Evolutionary conservation across 2,797 vertebrate genomes (phyloP).

Genomic region (Rhynchonycteris naso): DNA sequence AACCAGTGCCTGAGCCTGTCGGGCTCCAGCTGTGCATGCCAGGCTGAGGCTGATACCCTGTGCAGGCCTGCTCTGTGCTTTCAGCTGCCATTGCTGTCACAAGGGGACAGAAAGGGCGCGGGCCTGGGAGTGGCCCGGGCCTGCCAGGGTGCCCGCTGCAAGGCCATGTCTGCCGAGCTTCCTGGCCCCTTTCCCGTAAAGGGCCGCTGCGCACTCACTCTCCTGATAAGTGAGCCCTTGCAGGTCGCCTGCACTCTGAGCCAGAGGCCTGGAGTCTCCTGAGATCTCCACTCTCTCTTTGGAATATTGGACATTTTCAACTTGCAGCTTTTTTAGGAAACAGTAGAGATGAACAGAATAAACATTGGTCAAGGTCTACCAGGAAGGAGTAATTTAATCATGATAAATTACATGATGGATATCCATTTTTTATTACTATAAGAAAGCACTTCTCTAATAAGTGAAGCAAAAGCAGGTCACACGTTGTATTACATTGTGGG

Average conservation of each 20-base stretch:
- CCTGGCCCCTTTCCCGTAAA: neutral
- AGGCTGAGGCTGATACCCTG: neutral
- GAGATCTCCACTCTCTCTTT: neutral
- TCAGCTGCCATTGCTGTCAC: neutral
- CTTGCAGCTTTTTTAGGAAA: neutral
- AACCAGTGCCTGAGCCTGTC: neutral
- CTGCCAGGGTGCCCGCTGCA: rapidly evolving
- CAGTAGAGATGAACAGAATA: neutral
- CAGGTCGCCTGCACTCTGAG: neutral
- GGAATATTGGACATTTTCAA: neutral
- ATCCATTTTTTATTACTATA: neutral
- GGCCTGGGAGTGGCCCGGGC: neutral
- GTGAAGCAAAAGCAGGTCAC: neutral
- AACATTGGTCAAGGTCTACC: neutral
- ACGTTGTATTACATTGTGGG: neutral
- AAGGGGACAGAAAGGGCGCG: neutral
- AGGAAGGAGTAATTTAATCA: neutral
- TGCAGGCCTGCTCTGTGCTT: neutral
- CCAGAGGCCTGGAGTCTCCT: neutral
- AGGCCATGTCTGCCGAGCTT: rapidly evolving
- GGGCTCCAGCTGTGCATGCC: neutral
- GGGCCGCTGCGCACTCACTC: rapidly evolving
- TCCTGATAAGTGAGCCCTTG: neutral
- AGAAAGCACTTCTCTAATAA: neutral
- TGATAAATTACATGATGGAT: neutral